A percentile compares a stretch with the other conserved stretches of the same genome.
These are phyloP conservation scores for Rafetus swinhoei DNA, from an alignment of 2,113 vertebrate genomes.

Conservation along the genomic window DNA sequence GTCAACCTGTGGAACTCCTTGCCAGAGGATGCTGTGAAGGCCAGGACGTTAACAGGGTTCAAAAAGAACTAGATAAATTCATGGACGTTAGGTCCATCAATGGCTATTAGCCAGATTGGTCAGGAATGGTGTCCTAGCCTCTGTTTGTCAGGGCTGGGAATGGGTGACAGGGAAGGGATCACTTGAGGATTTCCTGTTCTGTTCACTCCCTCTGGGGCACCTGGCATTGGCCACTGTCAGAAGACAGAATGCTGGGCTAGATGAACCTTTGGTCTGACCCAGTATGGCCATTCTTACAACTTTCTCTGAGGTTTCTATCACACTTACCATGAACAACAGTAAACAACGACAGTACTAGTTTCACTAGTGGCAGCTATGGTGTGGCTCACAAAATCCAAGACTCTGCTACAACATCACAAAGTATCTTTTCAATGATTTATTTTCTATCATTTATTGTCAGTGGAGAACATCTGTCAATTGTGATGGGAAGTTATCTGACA, in stretches of 20 bases:
- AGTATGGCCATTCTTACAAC: neutral
- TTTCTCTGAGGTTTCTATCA: conserved; percentile 48
- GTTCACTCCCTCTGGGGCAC: too few species aligned
- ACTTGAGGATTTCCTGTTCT: too few species aligned
- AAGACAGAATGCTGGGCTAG: too few species aligned
- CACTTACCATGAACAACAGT: conserved; percentile 9
- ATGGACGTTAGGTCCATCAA: too few species aligned
- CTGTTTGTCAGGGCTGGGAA: too few species aligned
- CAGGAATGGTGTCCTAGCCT: too few species aligned
- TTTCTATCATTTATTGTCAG: neutral
- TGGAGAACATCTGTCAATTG: conserved; percentile 43
- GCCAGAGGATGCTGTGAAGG: conserved; percentile 29
- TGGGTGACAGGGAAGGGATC: too few species aligned
- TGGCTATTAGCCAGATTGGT: too few species aligned
- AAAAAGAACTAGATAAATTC: too few species aligned
- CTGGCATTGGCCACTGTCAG: too few species aligned
- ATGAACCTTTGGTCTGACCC: too few species aligned
- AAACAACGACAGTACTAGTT: conserved; percentile 48
- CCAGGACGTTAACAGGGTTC: too few species aligned
- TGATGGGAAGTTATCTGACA: conserved; percentile 46
- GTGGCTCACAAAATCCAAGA: neutral
- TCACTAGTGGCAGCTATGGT: neutral
- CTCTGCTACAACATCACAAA: conserved; percentile 32
- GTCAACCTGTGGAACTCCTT: neutral
- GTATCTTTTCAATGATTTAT: conserved; percentile 44